Evolutionary conservation across 2,113 vertebrate genomes (phyloP).

Genomic region (Noctilio leporinus): DNA sequence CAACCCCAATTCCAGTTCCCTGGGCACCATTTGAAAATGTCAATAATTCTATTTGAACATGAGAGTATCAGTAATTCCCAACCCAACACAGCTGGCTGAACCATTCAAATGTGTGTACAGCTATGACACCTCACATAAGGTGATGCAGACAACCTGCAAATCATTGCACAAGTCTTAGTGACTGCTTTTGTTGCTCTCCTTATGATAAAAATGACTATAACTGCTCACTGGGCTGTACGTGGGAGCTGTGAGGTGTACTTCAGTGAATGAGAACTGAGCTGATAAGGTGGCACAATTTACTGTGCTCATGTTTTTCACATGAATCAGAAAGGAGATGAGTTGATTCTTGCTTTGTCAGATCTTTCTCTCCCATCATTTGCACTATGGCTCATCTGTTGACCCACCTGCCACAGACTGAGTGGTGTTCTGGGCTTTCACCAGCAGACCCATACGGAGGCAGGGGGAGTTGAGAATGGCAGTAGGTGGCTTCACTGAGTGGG

Average conservation of each 20-base stretch:
- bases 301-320: background rate
- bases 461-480: background rate
- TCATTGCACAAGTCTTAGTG: rapidly evolving
- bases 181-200: background rate
- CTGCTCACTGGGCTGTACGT: background rate
- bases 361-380: background rate
- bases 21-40: background rate
- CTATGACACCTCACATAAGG: background rate
- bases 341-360: background rate
- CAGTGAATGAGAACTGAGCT: background rate
- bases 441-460: background rate
- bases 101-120: background rate
- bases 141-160: background rate
- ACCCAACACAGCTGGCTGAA: background rate
- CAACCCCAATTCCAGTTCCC: background rate
- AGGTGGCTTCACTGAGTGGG: background rate
- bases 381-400: background rate
- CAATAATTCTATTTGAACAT: background rate
- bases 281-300: background rate
- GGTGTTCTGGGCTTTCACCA: background rate
- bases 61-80: background rate
- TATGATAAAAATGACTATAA: background rate
- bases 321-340: background rate
- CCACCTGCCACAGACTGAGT: background rate
- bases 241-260: background rate